These are phyloP conservation scores for Mustela lutreola DNA, from an alignment of 2,113 vertebrate species.

Conservation along the genomic window DNA sequence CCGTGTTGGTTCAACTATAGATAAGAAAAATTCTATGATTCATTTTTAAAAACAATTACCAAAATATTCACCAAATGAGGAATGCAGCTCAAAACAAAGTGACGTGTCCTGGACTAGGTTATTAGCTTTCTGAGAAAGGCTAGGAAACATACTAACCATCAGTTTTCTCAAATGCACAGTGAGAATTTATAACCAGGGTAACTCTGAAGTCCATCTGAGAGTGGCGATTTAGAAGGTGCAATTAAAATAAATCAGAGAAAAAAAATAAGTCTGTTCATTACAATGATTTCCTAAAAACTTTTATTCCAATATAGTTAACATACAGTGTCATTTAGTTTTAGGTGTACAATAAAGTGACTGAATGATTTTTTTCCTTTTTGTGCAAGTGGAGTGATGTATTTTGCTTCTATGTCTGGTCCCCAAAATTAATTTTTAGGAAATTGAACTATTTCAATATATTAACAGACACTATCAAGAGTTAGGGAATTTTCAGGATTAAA, in stretches of 20 bases:
- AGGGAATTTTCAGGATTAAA: conserved; percentile 46
- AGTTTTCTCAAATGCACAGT: conserved; percentile 1
- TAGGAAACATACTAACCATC: not conserved
- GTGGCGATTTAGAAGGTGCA: not conserved
- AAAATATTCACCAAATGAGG: conserved; percentile 37
- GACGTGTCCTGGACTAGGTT: not conserved
- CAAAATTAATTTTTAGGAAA: conserved; percentile 60
- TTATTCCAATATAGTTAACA: not conserved
- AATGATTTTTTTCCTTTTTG: not conserved
- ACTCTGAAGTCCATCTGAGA: not conserved
- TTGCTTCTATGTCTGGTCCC: not conserved
- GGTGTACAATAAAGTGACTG: not conserved
- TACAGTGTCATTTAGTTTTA: not conserved
- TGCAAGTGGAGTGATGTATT: not conserved
- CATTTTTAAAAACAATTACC: conserved; percentile 46
- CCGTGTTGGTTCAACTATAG: not conserved
- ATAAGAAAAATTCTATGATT: conserved; percentile 40
- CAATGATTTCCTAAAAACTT: not conserved
- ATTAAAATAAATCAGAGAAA: conserved; percentile 39
- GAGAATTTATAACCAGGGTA: conserved; percentile 37
- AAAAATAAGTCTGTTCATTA: not conserved
- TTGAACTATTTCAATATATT: conserved; percentile 35
- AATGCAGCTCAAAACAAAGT: not conserved
- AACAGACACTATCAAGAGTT: not conserved
- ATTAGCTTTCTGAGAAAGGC: not conserved